Evolutionary conservation across 2,888 invertebrate species (phyloP).

Genomic region (Alentia gelatinosa): DNA sequence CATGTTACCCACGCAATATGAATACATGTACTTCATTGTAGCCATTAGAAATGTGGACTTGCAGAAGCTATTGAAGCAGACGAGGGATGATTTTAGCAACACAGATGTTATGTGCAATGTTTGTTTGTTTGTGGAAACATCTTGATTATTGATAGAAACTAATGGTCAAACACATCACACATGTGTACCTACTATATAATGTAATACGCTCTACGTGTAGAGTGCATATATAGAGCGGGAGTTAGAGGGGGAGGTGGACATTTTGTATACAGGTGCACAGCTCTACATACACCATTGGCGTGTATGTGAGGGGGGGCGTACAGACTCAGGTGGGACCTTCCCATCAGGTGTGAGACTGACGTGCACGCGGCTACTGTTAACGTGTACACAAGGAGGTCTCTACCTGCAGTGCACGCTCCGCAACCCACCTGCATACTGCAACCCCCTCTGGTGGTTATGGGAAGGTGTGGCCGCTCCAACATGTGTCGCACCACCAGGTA

Average conservation of each 20-base stretch:
- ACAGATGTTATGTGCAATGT: not conserved
- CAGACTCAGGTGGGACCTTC: slow-evolving; percentile 28
- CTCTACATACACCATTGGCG: not conserved
- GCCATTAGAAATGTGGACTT: too few species aligned
- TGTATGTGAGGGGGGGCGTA: not conserved
- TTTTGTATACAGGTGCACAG: not conserved
- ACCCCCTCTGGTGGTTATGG: slow-evolving; percentile 5
- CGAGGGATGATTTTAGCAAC: not conserved
- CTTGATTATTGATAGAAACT: slow-evolving; percentile 3
- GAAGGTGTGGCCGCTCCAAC: not conserved
- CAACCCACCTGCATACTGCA: not conserved
- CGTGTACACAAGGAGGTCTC: not conserved
- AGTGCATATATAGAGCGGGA: not conserved
- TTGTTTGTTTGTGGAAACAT: not conserved
- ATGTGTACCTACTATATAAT: not conserved
- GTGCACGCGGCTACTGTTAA: not conserved
- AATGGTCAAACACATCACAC: not conserved
- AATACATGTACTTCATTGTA: not conserved
- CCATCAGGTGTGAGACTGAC: slow-evolving; percentile 14
- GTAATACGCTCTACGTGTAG: not conserved
- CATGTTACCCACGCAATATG: not conserved
- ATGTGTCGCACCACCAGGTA: not conserved
- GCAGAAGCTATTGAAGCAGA: not conserved
- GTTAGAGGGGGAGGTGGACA: not conserved
- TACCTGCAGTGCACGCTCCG: not conserved